These are phyloP conservation scores for Muntiacus reevesi DNA, from an alignment of 2,113 vertebrate genomes.

Conservation along the genomic window DNA sequence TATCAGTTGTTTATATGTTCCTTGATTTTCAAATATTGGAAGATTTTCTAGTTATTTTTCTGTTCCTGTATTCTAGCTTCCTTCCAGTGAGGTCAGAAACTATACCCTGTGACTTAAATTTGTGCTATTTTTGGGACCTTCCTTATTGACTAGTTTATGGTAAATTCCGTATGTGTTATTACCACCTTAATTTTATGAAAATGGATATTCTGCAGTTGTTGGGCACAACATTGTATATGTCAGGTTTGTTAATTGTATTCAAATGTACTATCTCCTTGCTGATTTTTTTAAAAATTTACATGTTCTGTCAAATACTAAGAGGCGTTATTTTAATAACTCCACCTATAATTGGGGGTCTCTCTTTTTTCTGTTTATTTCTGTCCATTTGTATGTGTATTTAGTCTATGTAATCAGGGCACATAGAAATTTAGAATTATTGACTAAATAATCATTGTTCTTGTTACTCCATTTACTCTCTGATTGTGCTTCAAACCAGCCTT, in stretches of 20 bases:
- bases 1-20: background rate
- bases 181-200: background rate
- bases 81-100: background rate
- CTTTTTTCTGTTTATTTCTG: background rate
- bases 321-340: background rate
- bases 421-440: background rate
- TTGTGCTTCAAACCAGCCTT: background rate
- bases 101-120: background rate
- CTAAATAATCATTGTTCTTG: background rate
- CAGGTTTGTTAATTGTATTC: background rate
- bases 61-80: background rate
- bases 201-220: background rate
- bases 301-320: background rate
- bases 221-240: background rate
- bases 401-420: background rate
- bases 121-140: background rate
- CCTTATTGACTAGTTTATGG: background rate
- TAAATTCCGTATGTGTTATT: background rate
- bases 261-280: background rate
- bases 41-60: background rate
- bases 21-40: background rate
- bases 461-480: background rate
- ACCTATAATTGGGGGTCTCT: background rate
- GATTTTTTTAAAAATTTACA: background rate
- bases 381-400: background rate